Evolutionary conservation across 2,797 vertebrate genomes (phyloP), one percentile per base, ranked within the genome.

Genomic region (Esox lucius): DNA sequence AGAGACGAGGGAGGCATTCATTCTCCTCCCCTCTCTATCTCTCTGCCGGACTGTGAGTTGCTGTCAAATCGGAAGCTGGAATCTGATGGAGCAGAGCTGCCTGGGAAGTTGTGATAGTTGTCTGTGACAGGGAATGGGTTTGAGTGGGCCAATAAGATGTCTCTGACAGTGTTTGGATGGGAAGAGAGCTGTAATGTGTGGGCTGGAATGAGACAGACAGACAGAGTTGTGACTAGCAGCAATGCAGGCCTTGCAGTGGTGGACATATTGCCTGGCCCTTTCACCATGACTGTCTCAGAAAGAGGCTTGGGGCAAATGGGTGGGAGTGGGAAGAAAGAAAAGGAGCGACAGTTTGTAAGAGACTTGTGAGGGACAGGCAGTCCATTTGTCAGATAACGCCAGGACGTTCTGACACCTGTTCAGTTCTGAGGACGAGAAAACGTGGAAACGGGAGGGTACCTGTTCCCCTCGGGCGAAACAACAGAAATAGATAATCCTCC

Each of bases 71-170:
- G 86, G 89, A 91, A 90, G 91, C 92, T 89, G 91, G 48, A 91
- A 91, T 94, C 92, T 93, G 94, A 94, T 94, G 91, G 92, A 93
- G 92, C 90, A 28, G 48, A 92, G 91, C 91, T 89, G 56, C 56
- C 56, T 59, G 92, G 92, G 92, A 92, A 94, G 92, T 94, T 92
- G 92, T 94, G 94, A 94, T 95, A 94, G 92, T 91, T 87, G 90
- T 92, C 91, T 91, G 93, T 94, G 93, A 87, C 93, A 68, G 73
- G 61, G 59, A 35, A 22, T 26, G 31, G 73, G 74, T 22, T 49
- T 16, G 68, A 70, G 66, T 42, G 66, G 35, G 66, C 66, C 39
- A 42, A 68, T 68, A 5, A 11, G 19, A 22, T 53, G 68, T 70
- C 22, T 24, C n/a, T 70, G 39, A 70, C 13, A 48, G 68, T 3